phyloP scores from a whole-genome alignment of 1,140 invertebrate species.

The Trialeurodes vaporariorum region DNA sequence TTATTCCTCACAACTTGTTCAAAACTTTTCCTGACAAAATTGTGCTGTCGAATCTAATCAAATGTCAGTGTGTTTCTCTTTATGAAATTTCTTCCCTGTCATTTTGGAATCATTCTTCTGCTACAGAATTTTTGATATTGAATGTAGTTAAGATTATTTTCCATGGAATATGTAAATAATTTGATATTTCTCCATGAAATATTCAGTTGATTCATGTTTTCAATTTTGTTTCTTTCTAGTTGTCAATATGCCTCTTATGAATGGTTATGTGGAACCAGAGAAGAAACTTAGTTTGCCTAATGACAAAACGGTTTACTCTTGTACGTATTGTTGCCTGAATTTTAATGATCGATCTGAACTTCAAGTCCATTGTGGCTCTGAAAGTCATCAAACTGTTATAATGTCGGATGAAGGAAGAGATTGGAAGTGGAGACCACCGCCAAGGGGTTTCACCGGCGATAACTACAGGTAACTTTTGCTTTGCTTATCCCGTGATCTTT shows the following conservation, averaged over 20 bases:
- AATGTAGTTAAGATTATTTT: no score
- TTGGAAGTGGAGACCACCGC: conserved; percentile 57
- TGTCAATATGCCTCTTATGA: background rate
- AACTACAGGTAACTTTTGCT: conserved; percentile 27
- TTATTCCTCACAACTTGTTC: no score
- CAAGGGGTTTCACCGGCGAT: conserved; percentile 46
- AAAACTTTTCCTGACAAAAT: no score
- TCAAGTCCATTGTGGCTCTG: conserved; percentile 48
- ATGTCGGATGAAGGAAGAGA: conserved; percentile 57
- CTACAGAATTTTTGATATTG: no score
- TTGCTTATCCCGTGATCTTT: no score
- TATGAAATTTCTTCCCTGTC: no score
- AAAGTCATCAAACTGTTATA: conserved; percentile 51
- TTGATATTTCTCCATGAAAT: no score
- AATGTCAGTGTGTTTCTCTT: no score
- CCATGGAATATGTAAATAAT: no score
- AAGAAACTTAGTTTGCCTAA: background rate
- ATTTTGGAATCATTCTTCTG: no score
- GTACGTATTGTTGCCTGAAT: conserved; percentile 49
- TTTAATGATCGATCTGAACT: conserved; percentile 46
- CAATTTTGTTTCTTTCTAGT: background rate
- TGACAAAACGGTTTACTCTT: conserved; percentile 24
- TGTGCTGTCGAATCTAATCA: no score
- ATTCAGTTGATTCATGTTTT: no score
- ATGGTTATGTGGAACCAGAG: background rate